phyloP scores from a whole-genome alignment of 2,797 vertebrate genomes.

The Chromobotia macracanthus region DNA sequence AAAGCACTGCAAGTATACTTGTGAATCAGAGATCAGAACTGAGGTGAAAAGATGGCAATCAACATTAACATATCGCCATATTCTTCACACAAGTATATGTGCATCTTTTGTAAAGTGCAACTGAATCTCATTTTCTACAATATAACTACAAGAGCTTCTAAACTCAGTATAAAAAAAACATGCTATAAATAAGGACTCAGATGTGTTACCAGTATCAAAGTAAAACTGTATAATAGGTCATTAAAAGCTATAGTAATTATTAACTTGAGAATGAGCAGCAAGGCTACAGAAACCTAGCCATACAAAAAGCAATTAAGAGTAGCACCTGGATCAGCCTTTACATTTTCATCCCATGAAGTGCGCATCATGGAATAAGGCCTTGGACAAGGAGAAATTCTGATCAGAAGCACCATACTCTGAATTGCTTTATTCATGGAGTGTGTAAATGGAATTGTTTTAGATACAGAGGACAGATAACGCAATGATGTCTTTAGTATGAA shows the following conservation, averaged over 20 bases:
- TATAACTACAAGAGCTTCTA: slow-evolving; percentile 35
- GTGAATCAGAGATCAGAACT: neutral
- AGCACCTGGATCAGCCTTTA: slow-evolving; percentile 19
- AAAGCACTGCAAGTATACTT: slow-evolving; percentile 53
- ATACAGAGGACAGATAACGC: slow-evolving; percentile 88
- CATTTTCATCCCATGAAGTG: slow-evolving; percentile 4
- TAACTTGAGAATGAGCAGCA: slow-evolving; percentile 37
- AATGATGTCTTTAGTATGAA: slow-evolving; percentile 73
- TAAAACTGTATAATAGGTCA: slow-evolving; percentile 27
- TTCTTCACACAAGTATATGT: slow-evolving; percentile 31
- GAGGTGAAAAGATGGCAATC: slow-evolving; percentile 46
- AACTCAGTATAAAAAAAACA: slow-evolving; percentile 47
- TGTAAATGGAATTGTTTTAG: slow-evolving; percentile 85
- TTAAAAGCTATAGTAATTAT: slow-evolving; percentile 38
- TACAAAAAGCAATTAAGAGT: slow-evolving; percentile 8
- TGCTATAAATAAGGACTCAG: slow-evolving; percentile 47
- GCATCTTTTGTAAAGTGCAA: slow-evolving; percentile 55
- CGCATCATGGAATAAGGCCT: slow-evolving; percentile 42
- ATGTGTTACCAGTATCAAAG: slow-evolving; percentile 38
- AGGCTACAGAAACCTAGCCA: slow-evolving; percentile 5
- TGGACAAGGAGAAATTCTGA: slow-evolving; percentile 51
- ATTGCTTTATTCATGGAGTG: slow-evolving; percentile 84
- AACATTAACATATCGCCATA: slow-evolving; percentile 38
- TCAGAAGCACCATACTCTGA: slow-evolving; percentile 32
- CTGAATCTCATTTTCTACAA: slow-evolving; percentile 41